Evolutionary conservation across 2,888 invertebrate genomes (phyloP).

Genomic region (Agrochola lota): DNA sequence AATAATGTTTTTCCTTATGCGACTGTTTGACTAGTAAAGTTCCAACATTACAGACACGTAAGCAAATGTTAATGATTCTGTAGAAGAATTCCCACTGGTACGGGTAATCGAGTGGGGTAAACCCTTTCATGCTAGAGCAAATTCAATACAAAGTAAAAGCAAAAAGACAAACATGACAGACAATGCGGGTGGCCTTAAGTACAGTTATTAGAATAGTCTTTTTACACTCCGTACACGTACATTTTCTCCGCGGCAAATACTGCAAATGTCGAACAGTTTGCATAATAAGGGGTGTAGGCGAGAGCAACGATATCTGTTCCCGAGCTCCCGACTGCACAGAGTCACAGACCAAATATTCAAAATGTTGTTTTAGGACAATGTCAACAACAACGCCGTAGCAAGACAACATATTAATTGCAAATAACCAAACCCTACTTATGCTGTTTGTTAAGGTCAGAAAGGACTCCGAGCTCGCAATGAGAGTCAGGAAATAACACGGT

Average conservation of each 20-base stretch:
- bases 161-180: conserved; percentile 32
- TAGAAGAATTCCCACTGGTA: not conserved
- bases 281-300: conserved; percentile 56
- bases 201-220: conserved; percentile 54
- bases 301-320: conserved; percentile 59
- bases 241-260: conserved; percentile 56
- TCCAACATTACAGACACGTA: conserved; percentile 3
- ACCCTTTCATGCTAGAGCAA: conserved; percentile 9
- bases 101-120: not conserved
- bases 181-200: conserved; percentile 53
- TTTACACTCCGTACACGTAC: conserved; percentile 57
- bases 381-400: conserved; percentile 74
- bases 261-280: conserved; percentile 63
- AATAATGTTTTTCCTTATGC: conserved; percentile 12
- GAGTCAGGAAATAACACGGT: conserved; percentile 44
- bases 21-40: not conserved
- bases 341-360: conserved; percentile 72
- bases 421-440: conserved; percentile 71
- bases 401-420: conserved; percentile 83
- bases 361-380: conserved; percentile 82
- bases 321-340: conserved; percentile 61
- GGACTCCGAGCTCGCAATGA: conserved; percentile 34
- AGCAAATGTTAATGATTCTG: conserved; percentile 5
- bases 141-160: conserved; percentile 34
- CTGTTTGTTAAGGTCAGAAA: conserved; percentile 65